Base-by-base conservation (phyloP, 2,797 vertebrate genomes). In the Manis crassicaudata region DNA sequence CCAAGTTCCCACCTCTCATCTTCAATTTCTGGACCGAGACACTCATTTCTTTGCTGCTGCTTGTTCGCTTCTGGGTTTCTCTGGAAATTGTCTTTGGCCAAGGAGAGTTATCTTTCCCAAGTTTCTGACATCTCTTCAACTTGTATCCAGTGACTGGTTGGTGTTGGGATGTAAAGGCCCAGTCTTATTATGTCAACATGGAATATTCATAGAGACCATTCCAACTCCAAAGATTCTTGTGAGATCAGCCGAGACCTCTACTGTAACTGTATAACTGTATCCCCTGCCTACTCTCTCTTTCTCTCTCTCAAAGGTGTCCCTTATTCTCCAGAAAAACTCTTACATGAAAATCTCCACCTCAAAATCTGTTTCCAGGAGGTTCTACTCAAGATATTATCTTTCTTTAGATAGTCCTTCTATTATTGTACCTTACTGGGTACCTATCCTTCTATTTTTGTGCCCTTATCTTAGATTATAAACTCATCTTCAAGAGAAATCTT, bases 281-380 rank as follows among this genome's bases (percentile, higher is more conserved):
- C 35, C 50, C 27, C n/a, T 68, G 21, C 60, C 58, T 79, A 43
- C 90, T 50, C 43, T 60, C 92, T 93, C 50, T 77, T 95, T 87
- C 20, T 65, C 6, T 35, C 29, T 18, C 9, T 89, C 9, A 29
- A 29, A 87, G 29, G 17, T 80, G 14, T 77, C 87, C 62, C 82
- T 92, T 72, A 56, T 37, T 88, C 68, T 63, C 37, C 54, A 75
- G 25, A 80, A 92, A 80, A 52, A 6, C 6, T 62, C 27, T 25
- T 56, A 11, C 20, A 56, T 72, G 62, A 29, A 94, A 92, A 84
- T 91, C 27, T 92, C 23, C 16, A 83, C 63, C 37, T 88, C 50
- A 86, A 73, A 79, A 94, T 85, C 56, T 70, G 52, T 81, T 68
- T 96, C 65, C 32, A 67, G 60, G 32, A 89, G 46, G 84, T 85